Evolutionary conservation across 2,113 vertebrate genomes (phyloP).

Genomic region (Mustela nigripes): DNA sequence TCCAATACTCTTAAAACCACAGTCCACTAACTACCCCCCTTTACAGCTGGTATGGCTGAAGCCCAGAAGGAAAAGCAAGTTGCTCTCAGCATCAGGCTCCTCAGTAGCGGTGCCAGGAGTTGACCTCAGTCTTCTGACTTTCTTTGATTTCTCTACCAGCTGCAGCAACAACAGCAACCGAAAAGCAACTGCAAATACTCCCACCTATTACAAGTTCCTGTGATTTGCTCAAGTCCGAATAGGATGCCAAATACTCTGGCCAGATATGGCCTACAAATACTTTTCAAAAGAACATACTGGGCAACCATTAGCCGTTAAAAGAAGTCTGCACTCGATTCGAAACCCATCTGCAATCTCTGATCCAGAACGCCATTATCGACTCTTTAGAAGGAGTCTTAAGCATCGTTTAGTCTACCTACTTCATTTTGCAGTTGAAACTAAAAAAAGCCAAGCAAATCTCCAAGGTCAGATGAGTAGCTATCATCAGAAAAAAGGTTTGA

Average conservation of each 20-base stretch:
- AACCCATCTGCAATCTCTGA: not conserved
- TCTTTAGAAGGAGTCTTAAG: not conserved
- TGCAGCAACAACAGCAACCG: not conserved
- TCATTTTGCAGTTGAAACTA: slow-evolving; percentile 43
- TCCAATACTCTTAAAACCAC: not conserved
- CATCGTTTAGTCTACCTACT: not conserved
- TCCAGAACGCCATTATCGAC: not conserved
- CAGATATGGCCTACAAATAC: not conserved
- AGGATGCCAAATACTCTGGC: not conserved
- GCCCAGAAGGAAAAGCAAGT: not conserved
- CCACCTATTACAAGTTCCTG: not conserved
- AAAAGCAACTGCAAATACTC: not conserved
- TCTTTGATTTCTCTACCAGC: slow-evolving; percentile 9
- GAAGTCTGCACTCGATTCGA: not conserved
- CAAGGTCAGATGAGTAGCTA: not conserved
- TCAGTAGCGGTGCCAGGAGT: not conserved
- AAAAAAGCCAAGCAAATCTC: not conserved
- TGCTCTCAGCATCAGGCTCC: not conserved
- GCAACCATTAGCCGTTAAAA: not conserved
- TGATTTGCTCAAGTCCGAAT: not conserved
- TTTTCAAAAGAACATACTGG: slow-evolving; percentile 1
- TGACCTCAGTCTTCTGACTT: slow-evolving; percentile 5
- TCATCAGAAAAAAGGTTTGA: not conserved
- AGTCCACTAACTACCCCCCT: not conserved
- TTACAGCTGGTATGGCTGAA: not conserved